phyloP scores from a whole-genome alignment of 2,888 invertebrate species.

The Amorpha juglandis region DNA sequence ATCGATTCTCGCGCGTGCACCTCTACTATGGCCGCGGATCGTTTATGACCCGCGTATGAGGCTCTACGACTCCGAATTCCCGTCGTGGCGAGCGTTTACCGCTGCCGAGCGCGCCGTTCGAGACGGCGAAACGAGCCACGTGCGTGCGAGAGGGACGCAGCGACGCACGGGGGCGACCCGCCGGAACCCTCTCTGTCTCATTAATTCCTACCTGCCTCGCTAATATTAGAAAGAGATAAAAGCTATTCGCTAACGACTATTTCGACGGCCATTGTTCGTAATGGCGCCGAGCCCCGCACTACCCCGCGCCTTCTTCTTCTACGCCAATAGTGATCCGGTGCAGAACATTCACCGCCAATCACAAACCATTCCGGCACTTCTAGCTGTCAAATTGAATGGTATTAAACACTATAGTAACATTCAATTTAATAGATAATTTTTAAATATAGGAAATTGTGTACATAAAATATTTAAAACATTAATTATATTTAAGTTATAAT shows the following conservation, averaged over 20 bases:
- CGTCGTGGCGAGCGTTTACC: constrained; percentile 85
- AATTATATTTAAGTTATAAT: too few relatives aligned
- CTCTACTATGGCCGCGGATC: constrained; percentile 89
- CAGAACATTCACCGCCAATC: constrained; percentile 84
- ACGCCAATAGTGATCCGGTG: constrained; percentile 83
- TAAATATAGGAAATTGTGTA: background rate
- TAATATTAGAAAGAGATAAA: constrained; percentile 85
- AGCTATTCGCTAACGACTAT: constrained; percentile 83
- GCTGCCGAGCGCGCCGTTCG: constrained; percentile 81
- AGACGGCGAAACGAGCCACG: constrained; percentile 79
- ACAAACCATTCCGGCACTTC: constrained; percentile 84
- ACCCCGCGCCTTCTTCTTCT: constrained; percentile 70
- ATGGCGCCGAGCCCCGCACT: constrained; percentile 78
- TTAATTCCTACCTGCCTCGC: constrained; percentile 83
- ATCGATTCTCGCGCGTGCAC: constrained; percentile 85
- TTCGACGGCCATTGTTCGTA: constrained; percentile 82
- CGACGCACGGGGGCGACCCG: constrained; percentile 61
- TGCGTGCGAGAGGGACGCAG: constrained; percentile 72
- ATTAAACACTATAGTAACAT: constrained; percentile 70
- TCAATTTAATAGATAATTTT: constrained; percentile 32
- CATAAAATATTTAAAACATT: too few relatives aligned
- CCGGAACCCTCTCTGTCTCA: constrained; percentile 81
- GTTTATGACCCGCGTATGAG: constrained; percentile 94
- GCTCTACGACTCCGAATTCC: constrained; percentile 93
- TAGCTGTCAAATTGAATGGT: constrained; percentile 82